Evolutionary conservation across 2,113 vertebrate genomes (phyloP).

Genomic region (Rousettus leschenaultii): DNA sequence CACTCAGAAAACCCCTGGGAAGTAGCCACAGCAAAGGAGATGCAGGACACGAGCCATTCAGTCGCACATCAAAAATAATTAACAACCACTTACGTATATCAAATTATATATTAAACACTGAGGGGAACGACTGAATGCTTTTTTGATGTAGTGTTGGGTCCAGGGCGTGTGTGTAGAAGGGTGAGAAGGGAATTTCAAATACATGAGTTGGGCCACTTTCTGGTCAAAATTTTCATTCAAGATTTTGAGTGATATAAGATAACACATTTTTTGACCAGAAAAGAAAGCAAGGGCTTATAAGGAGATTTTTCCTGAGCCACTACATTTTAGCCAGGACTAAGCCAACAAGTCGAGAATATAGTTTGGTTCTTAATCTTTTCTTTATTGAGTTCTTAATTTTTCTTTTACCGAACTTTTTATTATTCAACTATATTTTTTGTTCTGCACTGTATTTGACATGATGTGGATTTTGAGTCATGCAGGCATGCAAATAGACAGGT

Average conservation of each 20-base stretch:
- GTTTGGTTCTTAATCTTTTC: background rate
- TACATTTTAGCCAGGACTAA: background rate
- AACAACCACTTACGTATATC: background rate
- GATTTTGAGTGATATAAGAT: background rate
- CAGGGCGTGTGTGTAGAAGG: background rate
- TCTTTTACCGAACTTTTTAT: background rate
- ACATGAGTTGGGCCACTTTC: background rate
- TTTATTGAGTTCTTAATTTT: background rate
- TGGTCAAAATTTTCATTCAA: background rate
- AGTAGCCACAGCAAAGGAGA: background rate
- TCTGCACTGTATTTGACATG: background rate
- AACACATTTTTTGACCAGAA: background rate
- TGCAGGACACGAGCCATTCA: background rate
- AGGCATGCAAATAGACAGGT: background rate
- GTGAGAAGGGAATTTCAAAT: background rate
- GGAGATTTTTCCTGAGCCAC: conserved; percentile 2
- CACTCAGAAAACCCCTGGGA: background rate
- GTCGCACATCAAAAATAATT: background rate
- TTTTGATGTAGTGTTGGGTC: background rate
- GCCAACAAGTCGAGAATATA: background rate
- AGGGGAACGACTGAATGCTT: background rate
- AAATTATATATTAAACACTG: background rate
- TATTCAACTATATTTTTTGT: background rate
- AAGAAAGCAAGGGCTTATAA: background rate
- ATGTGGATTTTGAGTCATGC: background rate